phyloP scores from a whole-genome alignment of 35 echinoderm and acorn worm genomes.

The Lytechinus pictus region DNA sequence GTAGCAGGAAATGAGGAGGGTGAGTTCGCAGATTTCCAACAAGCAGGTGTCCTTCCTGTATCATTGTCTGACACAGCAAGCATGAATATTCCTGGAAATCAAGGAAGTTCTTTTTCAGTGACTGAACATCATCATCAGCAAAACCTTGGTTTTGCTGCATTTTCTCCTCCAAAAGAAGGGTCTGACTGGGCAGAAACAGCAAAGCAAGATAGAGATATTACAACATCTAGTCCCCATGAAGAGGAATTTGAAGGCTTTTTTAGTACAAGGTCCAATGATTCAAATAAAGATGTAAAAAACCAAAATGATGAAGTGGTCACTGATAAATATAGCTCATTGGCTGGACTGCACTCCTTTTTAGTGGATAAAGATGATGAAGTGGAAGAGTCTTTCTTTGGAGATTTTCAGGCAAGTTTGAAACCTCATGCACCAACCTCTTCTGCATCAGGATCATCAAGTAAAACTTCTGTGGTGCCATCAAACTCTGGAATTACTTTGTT shows the following conservation, averaged over 20 bases:
- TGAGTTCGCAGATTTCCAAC: conserved; percentile 44
- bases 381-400: conserved; percentile 28
- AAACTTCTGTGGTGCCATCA: not conserved
- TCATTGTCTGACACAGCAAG: not conserved
- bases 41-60: conserved; percentile 6
- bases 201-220: not conserved
- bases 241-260: conserved; percentile 50
- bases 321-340: conserved; percentile 35
- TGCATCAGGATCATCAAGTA: not conserved
- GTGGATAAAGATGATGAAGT: not conserved
- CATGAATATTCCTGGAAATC: not conserved
- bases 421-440: not conserved
- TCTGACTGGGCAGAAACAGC: conserved; percentile 26
- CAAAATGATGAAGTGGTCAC: not conserved
- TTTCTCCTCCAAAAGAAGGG: conserved; percentile 19
- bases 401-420: not conserved
- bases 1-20: not conserved
- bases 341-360: not conserved
- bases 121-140: not conserved
- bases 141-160: conserved; percentile 35
- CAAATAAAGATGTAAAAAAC: not conserved
- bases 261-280: not conserved
- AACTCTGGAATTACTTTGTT: not conserved
- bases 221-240: conserved; percentile 12
- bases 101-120: not conserved